phyloP scores from a whole-genome alignment of 2,797 vertebrate species.

The Vipera latastei region DNA sequence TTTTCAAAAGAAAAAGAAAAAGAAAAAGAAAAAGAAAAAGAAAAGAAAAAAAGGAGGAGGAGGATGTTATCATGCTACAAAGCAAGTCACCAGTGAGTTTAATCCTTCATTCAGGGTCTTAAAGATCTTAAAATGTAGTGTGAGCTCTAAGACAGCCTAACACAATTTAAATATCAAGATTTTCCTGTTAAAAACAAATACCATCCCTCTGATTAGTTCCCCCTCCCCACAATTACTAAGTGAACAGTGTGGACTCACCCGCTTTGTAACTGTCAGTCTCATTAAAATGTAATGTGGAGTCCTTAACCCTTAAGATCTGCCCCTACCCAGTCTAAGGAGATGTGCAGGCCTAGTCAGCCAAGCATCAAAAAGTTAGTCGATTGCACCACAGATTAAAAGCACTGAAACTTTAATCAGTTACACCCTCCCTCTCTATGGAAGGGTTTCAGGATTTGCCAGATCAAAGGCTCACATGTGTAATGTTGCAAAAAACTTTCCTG shows the following conservation, averaged over 20 bases:
- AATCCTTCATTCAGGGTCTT: neutral
- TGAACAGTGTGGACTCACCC: neutral
- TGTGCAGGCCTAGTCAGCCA: neutral
- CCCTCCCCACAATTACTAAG: neutral
- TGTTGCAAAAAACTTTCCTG: neutral
- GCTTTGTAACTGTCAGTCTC: neutral
- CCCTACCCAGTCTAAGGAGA: neutral
- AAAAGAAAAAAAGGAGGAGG: fast-evolving
- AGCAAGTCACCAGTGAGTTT: neutral
- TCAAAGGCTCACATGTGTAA: neutral
- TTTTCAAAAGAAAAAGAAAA: neutral
- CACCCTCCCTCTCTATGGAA: neutral
- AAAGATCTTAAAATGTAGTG: neutral
- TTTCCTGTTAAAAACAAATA: neutral
- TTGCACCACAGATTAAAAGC: neutral
- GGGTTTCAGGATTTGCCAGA: neutral
- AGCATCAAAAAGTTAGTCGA: neutral
- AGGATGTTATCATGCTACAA: neutral
- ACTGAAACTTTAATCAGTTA: neutral
- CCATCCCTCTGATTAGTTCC: neutral
- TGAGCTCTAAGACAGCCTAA: neutral
- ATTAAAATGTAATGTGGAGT: neutral
- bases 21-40: no score
- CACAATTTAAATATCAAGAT: neutral
- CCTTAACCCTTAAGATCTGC: neutral